Evolutionary conservation across 2,797 vertebrate genomes (phyloP), one percentile per base, ranked within the genome.

Genomic region (Lithobates pipiens): DNA sequence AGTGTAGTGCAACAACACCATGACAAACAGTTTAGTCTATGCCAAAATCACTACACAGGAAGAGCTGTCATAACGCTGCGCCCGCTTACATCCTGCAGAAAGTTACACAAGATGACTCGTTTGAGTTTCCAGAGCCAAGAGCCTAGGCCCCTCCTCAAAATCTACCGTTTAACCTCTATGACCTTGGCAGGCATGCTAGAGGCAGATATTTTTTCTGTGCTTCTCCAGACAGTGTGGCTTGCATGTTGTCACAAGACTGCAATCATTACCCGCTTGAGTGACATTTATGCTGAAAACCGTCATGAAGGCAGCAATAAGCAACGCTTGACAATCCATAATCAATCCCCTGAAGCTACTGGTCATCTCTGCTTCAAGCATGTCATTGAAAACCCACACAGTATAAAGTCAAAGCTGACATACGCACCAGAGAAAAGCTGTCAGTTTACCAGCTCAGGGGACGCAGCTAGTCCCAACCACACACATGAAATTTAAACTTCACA

Each of bases 401-500:
- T 46, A 76, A 71, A 27, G 46, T 46, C 57, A 29, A 68, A 13
- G 46, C 21, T 13, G 67, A 65, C 34, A 86, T 77, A 78, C 84
- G 34, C 50, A 86, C 85, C 85, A 54, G 67, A 29, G 74, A 29
- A 73, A 76, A 39, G 75, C 50, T 46, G 63, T 61, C 39, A 10
- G 76, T 57, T 23, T n/a, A 50, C 72, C 32, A 81, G 23, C 63
- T 65, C 16, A 68, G 50, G 15, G 46, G 77, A 16, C 15, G 67
- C 78, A 27, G 68, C 18, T 42, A 15, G 63, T 42, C 46, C 9
- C 13, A 25, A 76, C 15, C 27, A 61, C 65, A 25, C 18, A 76
- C 29, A 77, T 71, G 85, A 77, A 75, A 86, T 63, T 71, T 21
- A 36, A 77, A 82, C 78, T 67, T 71, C 77, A 76, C 39, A 25